Conservation (phyloP, 2,113 vertebrate genomes). For the Brachypteracias leptosomus region DNA sequence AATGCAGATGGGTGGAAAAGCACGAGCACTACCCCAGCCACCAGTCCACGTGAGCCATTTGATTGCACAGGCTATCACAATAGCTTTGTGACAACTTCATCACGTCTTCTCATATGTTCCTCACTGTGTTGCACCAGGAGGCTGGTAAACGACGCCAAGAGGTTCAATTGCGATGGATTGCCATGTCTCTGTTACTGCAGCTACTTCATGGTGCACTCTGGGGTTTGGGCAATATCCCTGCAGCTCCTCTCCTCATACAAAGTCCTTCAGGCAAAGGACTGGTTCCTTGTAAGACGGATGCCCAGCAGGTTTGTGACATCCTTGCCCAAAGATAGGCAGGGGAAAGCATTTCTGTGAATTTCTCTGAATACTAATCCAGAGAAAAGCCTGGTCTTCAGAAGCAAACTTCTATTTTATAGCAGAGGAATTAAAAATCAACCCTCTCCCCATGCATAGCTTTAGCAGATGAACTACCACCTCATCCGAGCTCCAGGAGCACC, state of each 20-base stretch:
- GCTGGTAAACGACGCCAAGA: no score
- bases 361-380: rapidly evolving
- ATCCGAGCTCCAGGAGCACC: background rate
- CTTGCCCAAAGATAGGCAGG: background rate
- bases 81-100: background rate
- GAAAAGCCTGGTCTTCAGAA: background rate
- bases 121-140: no score
- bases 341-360: background rate
- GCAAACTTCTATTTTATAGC: background rate
- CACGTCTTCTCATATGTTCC: no score
- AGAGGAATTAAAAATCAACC: background rate
- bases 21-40: background rate
- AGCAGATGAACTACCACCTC: background rate
- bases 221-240: no score
- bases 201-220: no score
- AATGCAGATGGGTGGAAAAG: background rate
- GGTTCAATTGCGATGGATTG: no score
- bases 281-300: background rate
- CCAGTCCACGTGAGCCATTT: no score
- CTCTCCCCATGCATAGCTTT: background rate
- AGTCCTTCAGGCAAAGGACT: background rate
- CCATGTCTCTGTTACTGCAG: no score
- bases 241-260: no score
- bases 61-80: background rate
- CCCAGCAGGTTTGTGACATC: background rate